Conservation (phyloP, 2,113 vertebrate genomes). For the Progne subis region DNA sequence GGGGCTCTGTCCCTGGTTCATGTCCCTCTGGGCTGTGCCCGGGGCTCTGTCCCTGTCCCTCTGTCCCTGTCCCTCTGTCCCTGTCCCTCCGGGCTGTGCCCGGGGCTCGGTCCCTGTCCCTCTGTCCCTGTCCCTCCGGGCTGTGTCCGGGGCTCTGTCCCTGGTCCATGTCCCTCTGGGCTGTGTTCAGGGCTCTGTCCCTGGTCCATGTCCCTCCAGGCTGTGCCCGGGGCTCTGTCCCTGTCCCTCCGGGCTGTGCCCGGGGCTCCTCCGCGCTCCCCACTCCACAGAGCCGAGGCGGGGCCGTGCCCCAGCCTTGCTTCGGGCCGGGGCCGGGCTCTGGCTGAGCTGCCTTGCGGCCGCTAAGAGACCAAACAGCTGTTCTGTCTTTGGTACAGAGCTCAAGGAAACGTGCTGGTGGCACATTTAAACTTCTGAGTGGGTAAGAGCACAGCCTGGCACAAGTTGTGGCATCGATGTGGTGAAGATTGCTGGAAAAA, state of each 20-base stretch:
- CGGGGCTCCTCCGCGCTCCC: neutral
- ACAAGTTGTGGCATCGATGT: neutral
- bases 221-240: neutral
- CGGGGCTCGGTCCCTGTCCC: neutral
- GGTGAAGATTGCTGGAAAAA: slow-evolving; percentile 18
- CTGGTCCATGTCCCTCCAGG: neutral
- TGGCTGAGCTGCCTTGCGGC: neutral
- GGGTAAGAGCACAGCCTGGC: neutral
- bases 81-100: neutral
- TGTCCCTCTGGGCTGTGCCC: too few relatives aligned
- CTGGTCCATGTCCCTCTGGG: too few relatives aligned
- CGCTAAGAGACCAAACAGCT: neutral
- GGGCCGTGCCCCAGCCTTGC: neutral
- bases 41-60: neutral
- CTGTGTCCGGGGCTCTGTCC: neutral
- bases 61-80: neutral
- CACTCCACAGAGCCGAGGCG: neutral
- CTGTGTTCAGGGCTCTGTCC: neutral
- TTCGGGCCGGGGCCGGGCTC: neutral
- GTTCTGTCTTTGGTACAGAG: rapidly evolving
- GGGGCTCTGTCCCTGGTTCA: rapidly evolving
- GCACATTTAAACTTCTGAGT: neutral
- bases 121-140: neutral
- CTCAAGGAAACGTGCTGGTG: neutral
- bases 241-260: neutral